Percentiles rank a stretch among this genome's conserved stretches.
Evolutionary conservation across 1,140 invertebrate species (phyloP).

Genomic region (Caerostris extrusa): DNA sequence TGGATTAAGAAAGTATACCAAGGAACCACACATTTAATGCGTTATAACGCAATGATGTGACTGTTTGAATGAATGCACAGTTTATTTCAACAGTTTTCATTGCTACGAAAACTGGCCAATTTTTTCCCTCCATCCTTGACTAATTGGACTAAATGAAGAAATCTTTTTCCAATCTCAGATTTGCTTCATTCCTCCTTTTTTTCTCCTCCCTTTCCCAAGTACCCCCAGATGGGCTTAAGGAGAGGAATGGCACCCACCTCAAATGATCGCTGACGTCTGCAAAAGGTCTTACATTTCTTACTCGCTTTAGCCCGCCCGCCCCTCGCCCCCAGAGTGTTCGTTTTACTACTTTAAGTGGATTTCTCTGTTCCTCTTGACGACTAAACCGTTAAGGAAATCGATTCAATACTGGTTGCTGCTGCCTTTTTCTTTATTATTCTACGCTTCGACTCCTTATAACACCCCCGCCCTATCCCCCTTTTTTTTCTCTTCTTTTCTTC

Average conservation of each 20-base stretch:
- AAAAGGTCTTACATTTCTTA: slow-evolving; percentile 72
- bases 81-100: neutral
- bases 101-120: neutral
- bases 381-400: slow-evolving; percentile 75
- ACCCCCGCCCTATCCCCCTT: neutral
- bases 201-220: neutral
- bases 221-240: neutral
- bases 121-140: neutral
- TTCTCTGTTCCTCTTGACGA: slow-evolving; percentile 74
- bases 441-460: neutral
- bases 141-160: slow-evolving; percentile 35
- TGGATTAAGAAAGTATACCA: too few relatives aligned
- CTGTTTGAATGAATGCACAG: neutral
- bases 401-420: slow-evolving; percentile 45
- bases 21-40: too few relatives aligned
- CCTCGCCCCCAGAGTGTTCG: slow-evolving; percentile 4
- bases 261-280: slow-evolving; percentile 72
- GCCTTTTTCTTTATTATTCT: neutral
- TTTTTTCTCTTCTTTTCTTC: neutral
- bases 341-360: slow-evolving; percentile 76
- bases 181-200: neutral
- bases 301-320: slow-evolving; percentile 30
- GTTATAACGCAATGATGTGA: neutral
- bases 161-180: neutral
- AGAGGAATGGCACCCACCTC: neutral